Evolutionary conservation across 2,113 vertebrate species (phyloP), one percentile per base, ranked within the genome.

Genomic region (Stigmatopora nigra): DNA sequence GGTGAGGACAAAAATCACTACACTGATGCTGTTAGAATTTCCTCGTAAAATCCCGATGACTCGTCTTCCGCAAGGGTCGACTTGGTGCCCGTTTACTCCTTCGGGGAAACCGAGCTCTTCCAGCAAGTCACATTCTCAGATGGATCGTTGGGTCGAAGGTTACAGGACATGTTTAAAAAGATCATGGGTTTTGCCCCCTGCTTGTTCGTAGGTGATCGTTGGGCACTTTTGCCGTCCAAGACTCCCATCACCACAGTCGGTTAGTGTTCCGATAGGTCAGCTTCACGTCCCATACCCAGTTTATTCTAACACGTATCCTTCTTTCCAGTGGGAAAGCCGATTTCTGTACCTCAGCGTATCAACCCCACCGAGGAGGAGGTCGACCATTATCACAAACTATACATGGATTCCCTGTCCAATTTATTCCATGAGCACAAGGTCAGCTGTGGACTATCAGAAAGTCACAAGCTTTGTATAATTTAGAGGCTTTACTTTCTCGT

Each of bases 91-190:
- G 81, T 92, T 12, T 94, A 92, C 83, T 85, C 89, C 15, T 95
- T 92, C 1, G 92, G 93, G 2, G 93, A 94, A 88, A 94, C 91
- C 1, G 90, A 93, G 12, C 53, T 92, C 56, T 94, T 90, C 59
- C 66, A 48, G 47, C 78, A 91, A 75, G 84, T 93, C 61, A 38
- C 75, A 31, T 88, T 93, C 20, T 20, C 76, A 0, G 76, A 85
- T 0, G 86, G 77, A 16, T 90, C 89, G 47, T 16, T 88, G 2
- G 79, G 82, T 9, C 78, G 85, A 15, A 67, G 38, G n/a, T 63
- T 88, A 6, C 93, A 94, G 79, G 41, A 72, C 1, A 52, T 82
- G 46, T 90, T 93, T 61, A 92, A 93, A 84, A 88, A 71, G 35
- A 7, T 89, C 19, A 19, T 81, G 46, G 89, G 89, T 9, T 90